A percentile compares a stretch with the other conserved stretches of the same genome.
Conservation (phyloP, 2,797 vertebrate species). For the Rallus crepitans region DNA sequence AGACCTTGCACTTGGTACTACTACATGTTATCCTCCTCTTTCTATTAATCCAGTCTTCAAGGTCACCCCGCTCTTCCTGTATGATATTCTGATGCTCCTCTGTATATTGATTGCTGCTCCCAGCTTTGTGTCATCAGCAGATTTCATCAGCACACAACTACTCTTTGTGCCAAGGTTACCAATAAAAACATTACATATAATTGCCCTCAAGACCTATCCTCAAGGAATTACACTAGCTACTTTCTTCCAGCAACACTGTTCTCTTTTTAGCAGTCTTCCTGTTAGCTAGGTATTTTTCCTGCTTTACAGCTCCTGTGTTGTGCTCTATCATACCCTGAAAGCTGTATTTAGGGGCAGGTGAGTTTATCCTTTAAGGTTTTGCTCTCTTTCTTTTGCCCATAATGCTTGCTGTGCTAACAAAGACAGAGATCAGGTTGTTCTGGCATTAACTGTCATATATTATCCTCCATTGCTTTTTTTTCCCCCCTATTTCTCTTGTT, state of each 20-base stretch:
- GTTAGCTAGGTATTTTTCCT: not conserved
- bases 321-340: not conserved
- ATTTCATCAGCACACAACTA: conserved; percentile 16
- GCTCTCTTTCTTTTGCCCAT: not conserved
- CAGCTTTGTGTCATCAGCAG: conserved; percentile 36
- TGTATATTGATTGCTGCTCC: conserved; percentile 50
- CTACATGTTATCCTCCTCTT: not conserved
- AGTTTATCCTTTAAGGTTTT: not conserved
- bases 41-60: not conserved
- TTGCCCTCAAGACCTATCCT: conserved; percentile 16
- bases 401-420: not conserved
- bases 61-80: not conserved
- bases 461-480: not conserved
- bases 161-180: conserved; percentile 27
- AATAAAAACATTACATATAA: conserved; percentile 16
- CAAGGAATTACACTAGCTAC: not conserved
- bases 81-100: not conserved
- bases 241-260: not conserved
- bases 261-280: not conserved
- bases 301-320: not conserved
- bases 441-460: not conserved
- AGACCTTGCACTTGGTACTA: not conserved
- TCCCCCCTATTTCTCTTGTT: not conserved
- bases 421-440: not conserved
- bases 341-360: not conserved